Conservation (phyloP, 2,797 vertebrate species). For the Anniella stebbinsi region DNA sequence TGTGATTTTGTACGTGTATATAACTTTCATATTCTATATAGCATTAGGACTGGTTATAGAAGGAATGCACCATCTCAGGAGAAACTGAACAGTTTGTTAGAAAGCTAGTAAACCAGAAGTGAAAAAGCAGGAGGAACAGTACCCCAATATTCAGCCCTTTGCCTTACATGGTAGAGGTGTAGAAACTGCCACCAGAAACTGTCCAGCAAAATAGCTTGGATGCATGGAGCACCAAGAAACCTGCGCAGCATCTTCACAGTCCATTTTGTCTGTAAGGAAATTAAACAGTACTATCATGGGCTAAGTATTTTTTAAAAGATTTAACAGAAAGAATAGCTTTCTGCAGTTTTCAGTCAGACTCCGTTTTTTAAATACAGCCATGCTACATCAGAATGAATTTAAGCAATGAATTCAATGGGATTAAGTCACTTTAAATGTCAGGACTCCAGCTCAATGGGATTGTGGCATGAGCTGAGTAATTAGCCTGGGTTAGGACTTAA, state of each 20-base stretch:
- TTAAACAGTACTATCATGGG: constrained; percentile 23
- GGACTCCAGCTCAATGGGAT: not conserved
- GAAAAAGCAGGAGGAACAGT: not conserved
- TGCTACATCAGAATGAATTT: not conserved
- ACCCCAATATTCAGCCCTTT: not conserved
- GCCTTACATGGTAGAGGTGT: constrained; percentile 73
- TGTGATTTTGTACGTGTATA: not conserved
- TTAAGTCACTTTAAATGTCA: not conserved
- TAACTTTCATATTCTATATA: not conserved
- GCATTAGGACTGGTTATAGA: not conserved
- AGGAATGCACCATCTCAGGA: constrained; percentile 2
- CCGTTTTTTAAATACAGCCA: not conserved
- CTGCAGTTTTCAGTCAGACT: not conserved
- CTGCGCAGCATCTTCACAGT: constrained; percentile 48
- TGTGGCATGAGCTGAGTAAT: not conserved
- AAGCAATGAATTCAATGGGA: not conserved
- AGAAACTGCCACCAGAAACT: constrained; percentile 79
- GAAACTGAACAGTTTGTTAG: not conserved
- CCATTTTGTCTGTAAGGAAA: constrained; percentile 65
- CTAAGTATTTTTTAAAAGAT: not conserved
- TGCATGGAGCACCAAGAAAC: constrained; percentile 63
- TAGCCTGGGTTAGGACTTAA: not conserved
- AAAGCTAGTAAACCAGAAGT: not conserved
- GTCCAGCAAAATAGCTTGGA: constrained; percentile 70
- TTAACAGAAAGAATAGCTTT: constrained; percentile 22